Evolutionary conservation across 2,888 invertebrate species (phyloP).

Genomic region (Ametastegia equiseti): DNA sequence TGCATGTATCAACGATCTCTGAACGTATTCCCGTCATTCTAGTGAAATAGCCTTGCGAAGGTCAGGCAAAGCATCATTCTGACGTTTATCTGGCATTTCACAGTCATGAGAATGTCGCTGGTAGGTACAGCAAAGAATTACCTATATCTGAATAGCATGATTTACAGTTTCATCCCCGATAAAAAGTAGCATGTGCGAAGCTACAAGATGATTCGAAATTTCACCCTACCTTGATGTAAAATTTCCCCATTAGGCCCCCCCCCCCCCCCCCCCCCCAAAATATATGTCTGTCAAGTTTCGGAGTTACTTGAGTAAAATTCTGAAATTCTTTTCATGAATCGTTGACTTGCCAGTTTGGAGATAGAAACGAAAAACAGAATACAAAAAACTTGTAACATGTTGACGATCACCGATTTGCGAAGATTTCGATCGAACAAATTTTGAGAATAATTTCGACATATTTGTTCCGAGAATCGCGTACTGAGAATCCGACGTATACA

Average conservation of each 20-base stretch:
- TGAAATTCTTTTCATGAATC: too few species aligned
- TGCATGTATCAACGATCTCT: too few species aligned
- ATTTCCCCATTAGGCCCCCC: too few species aligned
- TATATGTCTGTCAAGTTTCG: too few species aligned
- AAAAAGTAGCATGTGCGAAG: not conserved
- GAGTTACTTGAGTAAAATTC: too few species aligned
- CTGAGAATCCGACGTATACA: not conserved
- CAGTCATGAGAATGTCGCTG: not conserved
- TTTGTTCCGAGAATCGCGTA: not conserved
- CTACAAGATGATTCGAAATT: not conserved
- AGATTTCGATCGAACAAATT: not conserved
- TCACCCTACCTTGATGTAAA: not conserved
- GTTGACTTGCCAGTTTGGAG: too few species aligned
- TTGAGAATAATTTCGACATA: not conserved
- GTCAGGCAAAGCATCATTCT: not conserved
- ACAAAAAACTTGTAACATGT: not conserved
- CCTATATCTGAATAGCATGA: too few species aligned
- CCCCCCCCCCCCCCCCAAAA: too few species aligned
- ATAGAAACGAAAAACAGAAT: too few species aligned
- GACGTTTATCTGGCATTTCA: not conserved
- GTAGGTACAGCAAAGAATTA: too few species aligned
- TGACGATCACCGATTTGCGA: not conserved
- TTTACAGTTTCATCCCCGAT: too few species aligned
- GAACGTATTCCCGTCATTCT: not conserved
- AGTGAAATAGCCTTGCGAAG: not conserved